Base-by-base conservation (phyloP, 2,888 invertebrate genomes). In the Globia sparganii region DNA sequence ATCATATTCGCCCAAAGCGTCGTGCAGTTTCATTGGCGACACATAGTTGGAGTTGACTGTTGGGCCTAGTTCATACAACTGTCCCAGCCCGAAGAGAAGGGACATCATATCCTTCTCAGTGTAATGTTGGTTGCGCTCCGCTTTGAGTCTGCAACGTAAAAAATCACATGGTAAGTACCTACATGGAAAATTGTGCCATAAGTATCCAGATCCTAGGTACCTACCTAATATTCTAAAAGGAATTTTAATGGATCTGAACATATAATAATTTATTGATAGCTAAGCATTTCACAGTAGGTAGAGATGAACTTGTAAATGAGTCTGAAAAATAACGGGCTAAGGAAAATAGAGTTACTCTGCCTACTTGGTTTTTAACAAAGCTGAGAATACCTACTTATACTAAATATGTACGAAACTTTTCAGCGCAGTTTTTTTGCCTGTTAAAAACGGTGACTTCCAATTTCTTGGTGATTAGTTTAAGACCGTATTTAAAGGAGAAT, bases 1-100 rank as follows among this genome's bases (percentile, higher is more conserved):
- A 64, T 96, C 92, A 83, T 97, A 97, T 15, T 94, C 89, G 2
- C 97, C 96, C 65, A 97, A 87, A 68, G 93, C 94, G 0, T 89
- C 73, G 82, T 97, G 97, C 43, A 97, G 92, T 68, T 91, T 80
- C 66, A 90, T 77, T 0, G 93, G 88, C 6, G 94, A 88, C 15
- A 92, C 85, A 3, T 89, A 89, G n/a, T 92, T 90, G 4, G 71
- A 88, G n/a, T 90, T 88, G 53, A 91, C 90, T 11, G 93, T 87
- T n/a, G n/a, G n/a, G 72, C 93, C 92, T 31, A 94, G 84, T 73
- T 94, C 93, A 81, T 96, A 97, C 13, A 96, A 84, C 83, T 94
- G 91, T 0, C 97, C 96, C 25, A 97, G 86, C 4, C 94, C 94
- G 43, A 91, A 91, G 0, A 97, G 90, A 28, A 96, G 87, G 2